phyloP scores from a whole-genome alignment of 2,113 vertebrate genomes.

The Spilogale gracilis region DNA sequence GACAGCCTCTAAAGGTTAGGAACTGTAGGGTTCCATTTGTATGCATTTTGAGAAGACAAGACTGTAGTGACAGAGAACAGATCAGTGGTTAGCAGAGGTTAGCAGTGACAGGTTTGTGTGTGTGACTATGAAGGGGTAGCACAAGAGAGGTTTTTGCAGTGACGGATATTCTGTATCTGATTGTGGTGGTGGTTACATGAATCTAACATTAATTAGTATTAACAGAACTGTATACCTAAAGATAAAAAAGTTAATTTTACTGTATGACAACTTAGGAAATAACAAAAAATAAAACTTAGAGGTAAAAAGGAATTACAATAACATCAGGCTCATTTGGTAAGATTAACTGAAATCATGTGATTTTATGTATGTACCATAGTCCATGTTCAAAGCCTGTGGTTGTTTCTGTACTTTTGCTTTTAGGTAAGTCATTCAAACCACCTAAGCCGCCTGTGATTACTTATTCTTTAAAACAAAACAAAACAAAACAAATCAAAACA shows the following conservation, averaged over 20 bases:
- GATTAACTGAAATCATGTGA: background rate
- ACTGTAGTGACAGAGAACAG: background rate
- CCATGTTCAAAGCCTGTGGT: background rate
- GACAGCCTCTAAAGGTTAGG: background rate
- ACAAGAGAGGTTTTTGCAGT: background rate
- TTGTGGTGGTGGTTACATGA: background rate
- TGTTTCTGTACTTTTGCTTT: background rate
- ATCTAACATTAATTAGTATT: background rate
- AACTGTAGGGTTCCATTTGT: background rate
- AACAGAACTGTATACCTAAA: background rate
- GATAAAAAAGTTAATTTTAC: background rate
- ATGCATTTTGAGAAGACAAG: background rate
- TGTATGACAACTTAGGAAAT: background rate
- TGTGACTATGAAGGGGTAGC: background rate
- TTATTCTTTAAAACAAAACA: background rate
- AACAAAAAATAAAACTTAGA: background rate
- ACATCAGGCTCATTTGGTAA: background rate
- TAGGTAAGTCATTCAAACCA: background rate
- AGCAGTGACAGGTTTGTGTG: background rate
- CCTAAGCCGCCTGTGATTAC: background rate
- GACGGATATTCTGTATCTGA: background rate
- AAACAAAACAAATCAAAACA: background rate
- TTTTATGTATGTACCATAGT: background rate
- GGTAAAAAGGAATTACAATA: background rate
- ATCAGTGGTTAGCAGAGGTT: background rate